Evolutionary conservation across 2,888 invertebrate genomes (phyloP).

Genomic region (Teinopalpus imperialis): DNA sequence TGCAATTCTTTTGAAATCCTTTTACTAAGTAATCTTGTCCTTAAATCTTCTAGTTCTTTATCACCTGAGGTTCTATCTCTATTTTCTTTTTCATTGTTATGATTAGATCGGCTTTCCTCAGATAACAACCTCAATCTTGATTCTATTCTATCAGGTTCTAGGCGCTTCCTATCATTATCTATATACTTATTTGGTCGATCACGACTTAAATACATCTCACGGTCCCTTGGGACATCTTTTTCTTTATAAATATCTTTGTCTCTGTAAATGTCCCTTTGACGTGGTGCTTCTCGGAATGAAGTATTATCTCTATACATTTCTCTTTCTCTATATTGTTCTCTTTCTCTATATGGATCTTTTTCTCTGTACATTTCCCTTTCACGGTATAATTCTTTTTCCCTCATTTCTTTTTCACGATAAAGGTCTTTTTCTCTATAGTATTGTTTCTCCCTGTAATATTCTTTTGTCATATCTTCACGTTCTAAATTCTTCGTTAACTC

Average conservation of each 20-base stretch:
- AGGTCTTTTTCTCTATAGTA: conserved; percentile 63
- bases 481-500: conserved; percentile 58
- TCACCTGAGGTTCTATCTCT: conserved; percentile 75
- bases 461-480: conserved; percentile 71
- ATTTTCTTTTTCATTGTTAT: conserved; percentile 74
- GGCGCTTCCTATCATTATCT: conserved; percentile 61
- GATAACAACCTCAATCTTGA: conserved; percentile 61
- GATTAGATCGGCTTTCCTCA: conserved; percentile 61
- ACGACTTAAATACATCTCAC: conserved; percentile 55
- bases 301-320: conserved; percentile 60
- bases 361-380: conserved; percentile 62
- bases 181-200: conserved; percentile 66
- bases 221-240: conserved; percentile 59
- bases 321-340: conserved; percentile 65
- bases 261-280: conserved; percentile 43
- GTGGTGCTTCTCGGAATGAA: conserved; percentile 50
- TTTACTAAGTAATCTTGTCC: conserved; percentile 87
- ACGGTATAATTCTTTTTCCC: conserved; percentile 61
- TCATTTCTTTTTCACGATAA: conserved; percentile 41
- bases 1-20: conserved; percentile 85
- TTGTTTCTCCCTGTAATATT: conserved; percentile 73
- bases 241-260: conserved; percentile 40
- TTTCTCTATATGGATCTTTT: conserved; percentile 65
- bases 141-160: conserved; percentile 66
- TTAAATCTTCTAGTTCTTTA: conserved; percentile 87